phyloP scores from a whole-genome alignment of 2,797 vertebrate genomes.

The Phataginus tricuspis region DNA sequence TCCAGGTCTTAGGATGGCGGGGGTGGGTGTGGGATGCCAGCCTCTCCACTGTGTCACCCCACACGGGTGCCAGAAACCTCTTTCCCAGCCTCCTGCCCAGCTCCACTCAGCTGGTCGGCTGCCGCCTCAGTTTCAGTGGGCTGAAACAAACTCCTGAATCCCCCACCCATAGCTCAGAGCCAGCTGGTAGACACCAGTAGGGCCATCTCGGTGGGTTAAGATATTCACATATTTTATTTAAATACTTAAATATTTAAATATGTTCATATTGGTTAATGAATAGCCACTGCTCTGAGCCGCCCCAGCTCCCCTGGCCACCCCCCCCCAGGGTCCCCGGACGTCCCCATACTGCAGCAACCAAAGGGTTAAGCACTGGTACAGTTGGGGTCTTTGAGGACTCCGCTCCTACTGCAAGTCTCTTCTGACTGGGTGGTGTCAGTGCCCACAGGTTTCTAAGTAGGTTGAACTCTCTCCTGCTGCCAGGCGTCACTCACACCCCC shows the following conservation, averaged over 20 bases:
- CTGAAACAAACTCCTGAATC: neutral
- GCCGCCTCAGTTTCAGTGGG: neutral
- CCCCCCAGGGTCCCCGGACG: too few relatives aligned
- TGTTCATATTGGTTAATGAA: neutral
- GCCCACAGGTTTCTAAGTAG: neutral
- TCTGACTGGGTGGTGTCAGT: neutral
- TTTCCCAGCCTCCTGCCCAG: neutral
- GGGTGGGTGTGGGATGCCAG: neutral
- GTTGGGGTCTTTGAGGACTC: neutral
- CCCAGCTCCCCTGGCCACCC: neutral
- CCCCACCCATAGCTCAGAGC: rapidly evolving
- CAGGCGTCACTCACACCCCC: neutral
- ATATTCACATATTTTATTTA: neutral
- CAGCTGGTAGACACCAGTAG: neutral
- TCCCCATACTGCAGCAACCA: neutral
- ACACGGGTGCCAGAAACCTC: neutral
- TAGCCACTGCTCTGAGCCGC: neutral
- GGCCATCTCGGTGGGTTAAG: neutral
- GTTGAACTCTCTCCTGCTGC: too few relatives aligned
- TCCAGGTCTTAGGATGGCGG: neutral
- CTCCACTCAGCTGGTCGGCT: neutral
- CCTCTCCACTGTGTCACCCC: neutral
- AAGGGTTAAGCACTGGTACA: neutral
- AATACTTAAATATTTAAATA: constrained; percentile 1
- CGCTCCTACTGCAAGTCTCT: neutral